Percentiles rank a stretch among this genome's conserved stretches.
Conservation (phyloP, 2,113 vertebrate species). For the Ceyx cyanopectus region DNA sequence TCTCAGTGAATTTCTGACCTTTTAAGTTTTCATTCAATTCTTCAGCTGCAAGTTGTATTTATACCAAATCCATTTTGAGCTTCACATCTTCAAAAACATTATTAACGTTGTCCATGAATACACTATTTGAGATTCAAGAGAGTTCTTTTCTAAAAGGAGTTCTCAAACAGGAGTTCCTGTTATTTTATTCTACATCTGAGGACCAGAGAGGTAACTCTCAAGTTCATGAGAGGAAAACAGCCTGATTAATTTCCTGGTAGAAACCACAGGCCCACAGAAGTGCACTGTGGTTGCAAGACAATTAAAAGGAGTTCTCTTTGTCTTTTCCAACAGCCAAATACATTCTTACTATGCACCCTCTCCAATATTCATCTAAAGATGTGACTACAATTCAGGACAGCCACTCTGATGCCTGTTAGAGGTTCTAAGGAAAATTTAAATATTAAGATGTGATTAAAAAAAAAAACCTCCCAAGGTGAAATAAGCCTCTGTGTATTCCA, state of each 20-base stretch:
- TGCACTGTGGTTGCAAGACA: background rate
- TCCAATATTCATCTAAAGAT: background rate
- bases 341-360: background rate
- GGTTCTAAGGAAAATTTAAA: background rate
- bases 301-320: background rate
- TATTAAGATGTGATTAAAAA: background rate
- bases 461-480: background rate
- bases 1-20: background rate
- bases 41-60: background rate
- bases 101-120: background rate
- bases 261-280: background rate
- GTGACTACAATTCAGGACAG: background rate
- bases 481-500: background rate
- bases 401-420: background rate
- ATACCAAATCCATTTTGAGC: background rate
- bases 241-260: background rate
- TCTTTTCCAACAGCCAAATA: background rate
- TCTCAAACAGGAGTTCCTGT: background rate
- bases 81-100: background rate
- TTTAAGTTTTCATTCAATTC: background rate
- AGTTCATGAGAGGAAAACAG: background rate
- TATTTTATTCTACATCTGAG: background rate
- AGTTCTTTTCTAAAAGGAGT: background rate
- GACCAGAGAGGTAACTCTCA: conserved; percentile 9
- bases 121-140: background rate